A percentile compares a stretch with the other conserved stretches of the same genome.
Evolutionary conservation across 2,113 vertebrate genomes (phyloP).

Genomic region (Eulacestoma nigropectus): DNA sequence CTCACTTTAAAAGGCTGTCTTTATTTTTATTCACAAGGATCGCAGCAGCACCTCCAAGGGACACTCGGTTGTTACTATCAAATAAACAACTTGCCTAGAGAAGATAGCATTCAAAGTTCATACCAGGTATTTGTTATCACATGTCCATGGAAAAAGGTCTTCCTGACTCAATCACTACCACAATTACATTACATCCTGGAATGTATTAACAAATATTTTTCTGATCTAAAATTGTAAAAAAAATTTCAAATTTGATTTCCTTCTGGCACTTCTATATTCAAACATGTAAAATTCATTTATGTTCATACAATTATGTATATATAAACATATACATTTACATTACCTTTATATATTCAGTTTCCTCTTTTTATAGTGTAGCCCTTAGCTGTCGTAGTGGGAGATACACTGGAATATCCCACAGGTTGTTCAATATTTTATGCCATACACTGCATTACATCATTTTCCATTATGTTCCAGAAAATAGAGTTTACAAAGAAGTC

Average conservation of each 20-base stretch:
- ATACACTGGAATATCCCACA: background rate
- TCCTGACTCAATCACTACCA: background rate
- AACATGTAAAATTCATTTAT: background rate
- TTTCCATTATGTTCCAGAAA: background rate
- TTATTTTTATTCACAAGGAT: background rate
- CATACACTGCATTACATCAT: background rate
- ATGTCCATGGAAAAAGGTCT: background rate
- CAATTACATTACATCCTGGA: background rate
- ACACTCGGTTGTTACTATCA: background rate
- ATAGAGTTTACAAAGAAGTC: background rate
- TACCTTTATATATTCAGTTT: background rate
- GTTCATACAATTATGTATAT: background rate
- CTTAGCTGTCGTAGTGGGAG: background rate
- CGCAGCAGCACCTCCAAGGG: background rate
- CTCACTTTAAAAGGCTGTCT: background rate
- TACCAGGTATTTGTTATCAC: accelerated
- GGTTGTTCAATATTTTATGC: background rate
- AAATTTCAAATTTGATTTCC: background rate
- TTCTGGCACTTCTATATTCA: background rate
- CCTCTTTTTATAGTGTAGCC: background rate
- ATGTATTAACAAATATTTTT: background rate
- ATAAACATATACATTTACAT: background rate
- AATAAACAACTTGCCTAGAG: background rate
- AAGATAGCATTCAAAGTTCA: background rate
- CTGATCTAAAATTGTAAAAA: background rate